Conservation (phyloP, 2,797 vertebrate species). For the Falco biarmicus region DNA sequence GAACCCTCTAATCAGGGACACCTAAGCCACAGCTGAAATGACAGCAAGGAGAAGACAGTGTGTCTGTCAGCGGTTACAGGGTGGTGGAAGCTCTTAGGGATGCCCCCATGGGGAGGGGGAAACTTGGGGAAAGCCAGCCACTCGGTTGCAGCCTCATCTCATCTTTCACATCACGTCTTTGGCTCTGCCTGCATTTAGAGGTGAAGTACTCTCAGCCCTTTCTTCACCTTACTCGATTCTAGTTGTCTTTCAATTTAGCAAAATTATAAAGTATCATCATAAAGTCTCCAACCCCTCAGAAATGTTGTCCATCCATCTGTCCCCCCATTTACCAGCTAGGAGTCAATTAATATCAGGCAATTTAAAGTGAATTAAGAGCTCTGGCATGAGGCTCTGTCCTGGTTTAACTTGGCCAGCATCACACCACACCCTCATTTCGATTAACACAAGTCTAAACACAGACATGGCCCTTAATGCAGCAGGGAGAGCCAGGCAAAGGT, state of each 20-base stretch:
- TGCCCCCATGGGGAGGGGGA: neutral
- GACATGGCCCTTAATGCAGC: accelerated
- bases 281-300: neutral
- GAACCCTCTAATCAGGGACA: neutral
- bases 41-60: neutral
- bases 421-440: neutral
- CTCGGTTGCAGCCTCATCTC: neutral
- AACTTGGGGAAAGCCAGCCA: neutral
- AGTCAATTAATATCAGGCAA: neutral
- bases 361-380: neutral
- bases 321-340: neutral
- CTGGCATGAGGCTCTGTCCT: neutral
- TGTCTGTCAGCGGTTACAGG: neutral
- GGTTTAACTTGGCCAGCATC: neutral
- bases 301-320: accelerated
- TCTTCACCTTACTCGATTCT: neutral
- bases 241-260: neutral
- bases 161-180: accelerated
- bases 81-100: neutral
- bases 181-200: neutral
- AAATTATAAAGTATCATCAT: neutral
- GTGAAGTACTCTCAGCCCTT: neutral
- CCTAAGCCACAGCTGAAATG: neutral
- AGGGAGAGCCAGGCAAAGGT: neutral
- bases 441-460: neutral